phyloP scores from a whole-genome alignment of 2,113 vertebrate species.

The Entomyzon cyanotis region DNA sequence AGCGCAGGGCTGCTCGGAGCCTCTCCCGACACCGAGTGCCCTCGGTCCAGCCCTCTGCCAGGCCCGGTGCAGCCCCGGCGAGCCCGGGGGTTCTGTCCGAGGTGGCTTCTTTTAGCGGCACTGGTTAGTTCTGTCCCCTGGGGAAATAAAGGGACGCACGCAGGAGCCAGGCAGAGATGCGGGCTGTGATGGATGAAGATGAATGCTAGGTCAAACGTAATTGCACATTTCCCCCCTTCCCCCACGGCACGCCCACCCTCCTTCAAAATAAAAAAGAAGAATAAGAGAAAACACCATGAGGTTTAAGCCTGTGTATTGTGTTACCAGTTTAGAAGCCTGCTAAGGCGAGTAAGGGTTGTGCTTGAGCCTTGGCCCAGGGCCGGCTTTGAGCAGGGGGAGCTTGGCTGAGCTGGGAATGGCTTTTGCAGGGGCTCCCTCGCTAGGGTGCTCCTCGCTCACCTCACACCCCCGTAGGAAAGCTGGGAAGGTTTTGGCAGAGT shows the following conservation, averaged over 20 bases:
- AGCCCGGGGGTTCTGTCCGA: no score
- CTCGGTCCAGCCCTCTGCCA: no score
- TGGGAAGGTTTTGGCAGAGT: not conserved
- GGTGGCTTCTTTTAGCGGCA: not conserved
- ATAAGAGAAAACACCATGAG: not conserved
- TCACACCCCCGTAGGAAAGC: rapidly evolving
- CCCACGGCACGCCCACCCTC: no score
- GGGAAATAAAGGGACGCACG: not conserved
- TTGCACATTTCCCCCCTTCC: no score
- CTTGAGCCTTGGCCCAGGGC: not conserved
- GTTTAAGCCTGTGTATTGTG: not conserved
- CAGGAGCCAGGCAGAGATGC: not conserved
- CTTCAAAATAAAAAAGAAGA: no score
- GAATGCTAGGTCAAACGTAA: not conserved
- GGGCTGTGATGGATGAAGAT: not conserved
- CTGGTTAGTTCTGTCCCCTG: not conserved
- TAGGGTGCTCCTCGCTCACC: rapidly evolving
- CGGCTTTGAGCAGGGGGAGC: not conserved
- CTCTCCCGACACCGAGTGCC: no score
- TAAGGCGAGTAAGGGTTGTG: not conserved
- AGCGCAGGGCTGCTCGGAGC: not conserved
- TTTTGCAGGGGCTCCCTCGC: rapidly evolving
- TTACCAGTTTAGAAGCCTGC: not conserved
- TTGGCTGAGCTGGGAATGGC: not conserved
- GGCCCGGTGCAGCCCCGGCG: rapidly evolving